Base-by-base conservation (phyloP, 2,113 vertebrate genomes). In the Colistium nudipinnis region DNA sequence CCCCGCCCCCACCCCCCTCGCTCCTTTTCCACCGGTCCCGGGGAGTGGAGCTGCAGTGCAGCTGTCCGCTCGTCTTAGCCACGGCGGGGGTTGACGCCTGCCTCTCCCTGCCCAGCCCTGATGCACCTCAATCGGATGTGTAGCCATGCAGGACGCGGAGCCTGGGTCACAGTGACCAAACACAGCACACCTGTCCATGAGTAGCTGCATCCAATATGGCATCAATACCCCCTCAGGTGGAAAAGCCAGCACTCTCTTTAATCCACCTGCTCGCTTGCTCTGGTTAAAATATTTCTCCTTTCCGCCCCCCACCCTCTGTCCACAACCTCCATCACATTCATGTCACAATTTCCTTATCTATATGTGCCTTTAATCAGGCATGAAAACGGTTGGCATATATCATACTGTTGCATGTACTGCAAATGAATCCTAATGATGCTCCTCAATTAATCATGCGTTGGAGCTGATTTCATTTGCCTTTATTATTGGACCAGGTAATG, bases 381-480 rank as follows among this genome's bases (percentile, higher is more conserved):
- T 92, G 89, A 90, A 92, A 93, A 90, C 75, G 82, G 80, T 84
- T 82, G 66, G 84, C 91, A 90, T 90, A 91, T 91, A 89, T 93
- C 76, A 92, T 89, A 91, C 91, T 90, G 86, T 91, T 81, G 87
- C 87, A 90, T 85, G 91, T 80, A 77, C 89, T 75, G 81, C 89
- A 91, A 91, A 90, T 87, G 85, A 93, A 91, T 90, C 85, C 82
- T 88, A 90, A 91, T 92, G 78, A 81, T 55, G 65, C 74, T 62
- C 60, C 70, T 73, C 78, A 85, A 92, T 94, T 94, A 93, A 93
- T 92, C 92, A 92, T 93, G 92, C 90, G 92, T 93, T 73, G 67
- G 56, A 83, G 87, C 86, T 93, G 92, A 93, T 93, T 93, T 93
- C 87, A 94, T 94, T 93, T 93, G 91, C 92, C 90, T 93, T 93